Conservation (phyloP, 1,140 invertebrate genomes). For the Temnothorax nylanderi region DNA sequence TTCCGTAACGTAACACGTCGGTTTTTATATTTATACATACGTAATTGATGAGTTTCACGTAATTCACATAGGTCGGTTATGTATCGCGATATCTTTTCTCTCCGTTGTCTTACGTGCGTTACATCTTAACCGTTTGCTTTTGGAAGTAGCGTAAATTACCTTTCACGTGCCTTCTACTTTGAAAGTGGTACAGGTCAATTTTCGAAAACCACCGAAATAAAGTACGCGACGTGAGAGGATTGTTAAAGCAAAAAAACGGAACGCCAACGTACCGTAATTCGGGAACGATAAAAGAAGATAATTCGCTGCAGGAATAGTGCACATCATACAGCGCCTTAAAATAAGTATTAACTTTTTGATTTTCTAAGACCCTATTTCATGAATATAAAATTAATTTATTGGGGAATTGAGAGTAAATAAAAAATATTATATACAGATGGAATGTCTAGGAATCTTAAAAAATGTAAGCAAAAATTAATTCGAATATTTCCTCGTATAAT, state of each 20-base stretch:
- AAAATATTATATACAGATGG: neutral
- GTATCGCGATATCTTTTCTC: neutral
- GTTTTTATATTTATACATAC: conserved; percentile 44
- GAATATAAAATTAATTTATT: neutral
- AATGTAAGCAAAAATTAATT: neutral
- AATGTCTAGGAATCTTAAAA: neutral
- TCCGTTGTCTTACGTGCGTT: neutral
- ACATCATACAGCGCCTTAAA: neutral
- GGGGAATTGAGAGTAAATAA: neutral
- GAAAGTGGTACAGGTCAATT: conserved; percentile 15
- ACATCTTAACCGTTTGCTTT: conserved; percentile 3
- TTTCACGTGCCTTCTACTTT: conserved; percentile 2
- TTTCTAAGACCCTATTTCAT: neutral
- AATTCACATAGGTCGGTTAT: conserved; percentile 38
- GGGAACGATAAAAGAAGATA: neutral
- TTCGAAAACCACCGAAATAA: conserved; percentile 22
- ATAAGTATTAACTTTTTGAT: neutral
- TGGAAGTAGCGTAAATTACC: neutral
- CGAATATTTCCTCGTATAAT: neutral
- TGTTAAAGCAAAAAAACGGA: neutral
- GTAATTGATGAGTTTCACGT: conserved; percentile 2
- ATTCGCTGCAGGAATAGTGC: neutral
- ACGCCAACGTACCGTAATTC: neutral
- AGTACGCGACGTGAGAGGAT: neutral
- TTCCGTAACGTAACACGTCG: conserved; percentile 41